phyloP scores from a whole-genome alignment of 1,140 invertebrate genomes.

The Nasonia giraulti region DNA sequence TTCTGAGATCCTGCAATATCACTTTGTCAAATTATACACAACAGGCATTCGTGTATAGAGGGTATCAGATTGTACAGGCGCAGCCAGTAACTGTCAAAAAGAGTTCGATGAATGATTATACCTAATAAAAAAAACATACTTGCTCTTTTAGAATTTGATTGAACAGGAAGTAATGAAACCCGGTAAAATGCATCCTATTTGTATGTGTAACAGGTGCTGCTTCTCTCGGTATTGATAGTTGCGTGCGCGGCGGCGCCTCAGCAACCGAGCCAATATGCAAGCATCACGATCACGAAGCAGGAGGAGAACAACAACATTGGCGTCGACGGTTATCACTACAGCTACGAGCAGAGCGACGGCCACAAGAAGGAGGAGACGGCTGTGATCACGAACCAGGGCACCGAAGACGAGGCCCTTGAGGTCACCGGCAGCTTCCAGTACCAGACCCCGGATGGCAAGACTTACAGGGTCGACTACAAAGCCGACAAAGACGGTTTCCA shows the following conservation, averaged over 20 bases:
- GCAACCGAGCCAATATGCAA: slow-evolving; percentile 59
- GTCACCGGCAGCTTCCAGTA: slow-evolving; percentile 71
- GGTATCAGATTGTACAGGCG: no score
- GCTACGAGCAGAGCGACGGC: slow-evolving; percentile 72
- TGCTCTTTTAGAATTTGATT: no score
- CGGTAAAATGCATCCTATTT: no score
- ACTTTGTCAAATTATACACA: no score
- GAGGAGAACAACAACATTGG: slow-evolving; percentile 72
- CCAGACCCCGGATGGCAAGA: slow-evolving; percentile 68
- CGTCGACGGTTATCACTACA: slow-evolving; percentile 71
- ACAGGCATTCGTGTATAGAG: no score
- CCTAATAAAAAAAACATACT: no score
- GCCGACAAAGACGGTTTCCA: slow-evolving; percentile 71
- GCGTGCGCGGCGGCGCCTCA: slow-evolving; percentile 64
- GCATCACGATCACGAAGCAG: slow-evolving; percentile 69
- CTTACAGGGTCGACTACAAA: slow-evolving; percentile 70
- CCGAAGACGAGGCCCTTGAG: slow-evolving; percentile 68
- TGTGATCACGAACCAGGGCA: slow-evolving; percentile 68
- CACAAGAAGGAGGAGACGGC: slow-evolving; percentile 72
- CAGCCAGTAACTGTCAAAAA: no score
- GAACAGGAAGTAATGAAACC: no score
- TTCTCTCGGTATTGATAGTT: slow-evolving; percentile 59
- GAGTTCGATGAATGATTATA: no score
- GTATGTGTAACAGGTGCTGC: slow-evolving; percentile 58
- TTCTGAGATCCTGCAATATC: no score